Evolutionary conservation across 2,888 invertebrate genomes (phyloP).

Genomic region (Mesopsocus fuscifrons): DNA sequence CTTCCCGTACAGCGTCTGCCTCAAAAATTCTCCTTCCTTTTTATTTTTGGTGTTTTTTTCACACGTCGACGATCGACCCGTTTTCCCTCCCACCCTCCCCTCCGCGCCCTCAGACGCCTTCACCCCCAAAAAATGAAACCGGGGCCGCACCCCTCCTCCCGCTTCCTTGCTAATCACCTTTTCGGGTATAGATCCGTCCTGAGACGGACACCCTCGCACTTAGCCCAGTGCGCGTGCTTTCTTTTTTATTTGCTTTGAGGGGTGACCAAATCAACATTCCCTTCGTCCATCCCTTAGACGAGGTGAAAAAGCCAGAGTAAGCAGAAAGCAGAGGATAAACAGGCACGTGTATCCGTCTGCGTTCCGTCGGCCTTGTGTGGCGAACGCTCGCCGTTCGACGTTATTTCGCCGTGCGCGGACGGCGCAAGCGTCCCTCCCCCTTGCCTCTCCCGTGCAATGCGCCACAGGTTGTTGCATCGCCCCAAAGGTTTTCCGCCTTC

Average conservation of each 20-base stretch:
- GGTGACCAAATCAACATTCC: constrained; percentile 1
- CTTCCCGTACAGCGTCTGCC: constrained; percentile 6
- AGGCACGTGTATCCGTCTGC: too few species aligned
- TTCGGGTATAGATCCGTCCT: constrained; percentile 10
- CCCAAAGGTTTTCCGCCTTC: constrained; percentile 5
- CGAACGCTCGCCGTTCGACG: too few species aligned
- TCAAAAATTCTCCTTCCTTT: constrained; percentile 8
- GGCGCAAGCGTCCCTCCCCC: constrained; percentile 7
- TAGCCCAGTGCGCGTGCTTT: constrained; percentile 11
- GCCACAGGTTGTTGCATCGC: constrained; percentile 9
- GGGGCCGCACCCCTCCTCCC: constrained; percentile 14
- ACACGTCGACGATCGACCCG: constrained; percentile 10
- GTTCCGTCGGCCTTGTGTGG: too few species aligned
- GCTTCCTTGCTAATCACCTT: constrained; percentile 13
- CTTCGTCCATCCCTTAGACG: too few species aligned
- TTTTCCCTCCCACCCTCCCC: constrained; percentile 14
- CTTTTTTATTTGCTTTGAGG: constrained; percentile 13
- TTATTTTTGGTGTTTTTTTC: constrained; percentile 5
- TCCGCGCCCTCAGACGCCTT: constrained; percentile 13
- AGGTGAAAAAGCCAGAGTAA: too few species aligned
- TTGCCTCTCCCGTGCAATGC: constrained; percentile 8
- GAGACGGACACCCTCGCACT: constrained; percentile 1
- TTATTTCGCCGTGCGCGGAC: too few species aligned
- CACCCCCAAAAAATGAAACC: constrained; percentile 15
- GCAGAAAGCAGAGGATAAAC: too few species aligned